A percentile compares a stretch with the other conserved stretches of the same genome.
Evolutionary conservation across 1,140 invertebrate genomes (phyloP).

Genomic region (Drosophila fuyamai): DNA sequence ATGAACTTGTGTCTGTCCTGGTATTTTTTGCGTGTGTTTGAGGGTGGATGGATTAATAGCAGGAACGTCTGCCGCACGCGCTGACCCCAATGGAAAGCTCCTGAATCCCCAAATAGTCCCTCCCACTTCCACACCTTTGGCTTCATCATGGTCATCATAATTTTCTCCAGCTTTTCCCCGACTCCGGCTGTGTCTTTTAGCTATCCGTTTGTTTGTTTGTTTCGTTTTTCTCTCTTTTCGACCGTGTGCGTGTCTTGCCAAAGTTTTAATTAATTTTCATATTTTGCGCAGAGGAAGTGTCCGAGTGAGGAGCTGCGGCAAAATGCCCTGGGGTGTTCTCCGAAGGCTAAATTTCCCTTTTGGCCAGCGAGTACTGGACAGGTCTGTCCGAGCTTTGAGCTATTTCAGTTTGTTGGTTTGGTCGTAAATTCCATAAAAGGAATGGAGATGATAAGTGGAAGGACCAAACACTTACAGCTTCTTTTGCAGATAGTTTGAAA

Average conservation of each 20-base stretch:
- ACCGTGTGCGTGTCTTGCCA: conserved; percentile 50
- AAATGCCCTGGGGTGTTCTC: conserved; percentile 18
- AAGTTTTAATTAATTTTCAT: conserved; percentile 83
- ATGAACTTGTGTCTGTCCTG: conserved; percentile 60
- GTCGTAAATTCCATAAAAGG: conserved; percentile 12
- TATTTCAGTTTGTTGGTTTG: conserved; percentile 32
- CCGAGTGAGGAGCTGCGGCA: conserved; percentile 28
- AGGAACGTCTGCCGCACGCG: conserved; percentile 70
- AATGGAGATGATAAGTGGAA: neutral
- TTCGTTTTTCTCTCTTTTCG: conserved; percentile 35
- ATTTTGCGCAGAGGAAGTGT: conserved; percentile 66
- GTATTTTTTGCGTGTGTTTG: conserved; percentile 26
- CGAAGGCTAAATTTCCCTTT: conserved; percentile 40
- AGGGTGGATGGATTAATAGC: conserved; percentile 74
- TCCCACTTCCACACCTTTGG: conserved; percentile 42
- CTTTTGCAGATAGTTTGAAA: neutral
- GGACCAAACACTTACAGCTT: neutral
- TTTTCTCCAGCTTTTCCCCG: conserved; percentile 31
- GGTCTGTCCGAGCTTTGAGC: conserved; percentile 27
- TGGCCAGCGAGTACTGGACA: conserved; percentile 20
- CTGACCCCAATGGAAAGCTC: conserved; percentile 32
- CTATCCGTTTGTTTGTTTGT: conserved; percentile 33
- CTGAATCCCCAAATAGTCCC: neutral
- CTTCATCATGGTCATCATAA: conserved; percentile 40
- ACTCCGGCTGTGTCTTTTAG: conserved; percentile 29